Conservation (phyloP, 2,888 invertebrate species). For the Creontiades dilutus region DNA sequence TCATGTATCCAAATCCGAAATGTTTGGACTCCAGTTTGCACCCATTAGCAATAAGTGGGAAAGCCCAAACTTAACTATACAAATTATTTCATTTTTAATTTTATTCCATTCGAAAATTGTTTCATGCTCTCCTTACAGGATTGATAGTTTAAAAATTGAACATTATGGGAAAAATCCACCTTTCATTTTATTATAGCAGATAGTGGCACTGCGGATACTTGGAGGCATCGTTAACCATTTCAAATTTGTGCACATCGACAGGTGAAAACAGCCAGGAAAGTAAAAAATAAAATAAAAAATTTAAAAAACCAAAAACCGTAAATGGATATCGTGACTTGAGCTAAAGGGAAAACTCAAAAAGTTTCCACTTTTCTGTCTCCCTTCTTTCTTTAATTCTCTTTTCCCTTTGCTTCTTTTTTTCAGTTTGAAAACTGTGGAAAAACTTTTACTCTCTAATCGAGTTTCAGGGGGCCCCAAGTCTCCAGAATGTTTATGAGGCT, state of each 20-base stretch:
- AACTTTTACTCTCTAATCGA: constrained; percentile 61
- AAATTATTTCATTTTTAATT: too few species aligned
- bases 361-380: constrained; percentile 23
- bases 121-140: too few species aligned
- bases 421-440: constrained; percentile 48
- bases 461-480: constrained; percentile 46
- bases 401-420: neutral
- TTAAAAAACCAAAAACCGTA: constrained; percentile 45
- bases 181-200: too few species aligned
- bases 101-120: too few species aligned
- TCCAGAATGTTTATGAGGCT: constrained; percentile 65
- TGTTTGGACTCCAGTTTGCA: too few species aligned
- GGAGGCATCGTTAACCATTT: neutral
- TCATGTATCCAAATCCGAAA: too few species aligned
- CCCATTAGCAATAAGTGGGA: too few species aligned
- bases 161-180: too few species aligned
- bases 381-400: neutral
- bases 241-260: neutral
- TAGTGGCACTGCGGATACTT: too few species aligned
- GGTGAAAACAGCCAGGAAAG: neutral
- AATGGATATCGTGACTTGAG: constrained; percentile 53
- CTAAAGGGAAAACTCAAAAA: constrained; percentile 51
- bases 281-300: too few species aligned
- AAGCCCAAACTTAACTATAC: too few species aligned
- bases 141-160: too few species aligned